Percentiles rank a stretch among this genome's conserved stretches.
Conservation (phyloP, 2,797 vertebrate species). For the Glossophaga mutica region DNA sequence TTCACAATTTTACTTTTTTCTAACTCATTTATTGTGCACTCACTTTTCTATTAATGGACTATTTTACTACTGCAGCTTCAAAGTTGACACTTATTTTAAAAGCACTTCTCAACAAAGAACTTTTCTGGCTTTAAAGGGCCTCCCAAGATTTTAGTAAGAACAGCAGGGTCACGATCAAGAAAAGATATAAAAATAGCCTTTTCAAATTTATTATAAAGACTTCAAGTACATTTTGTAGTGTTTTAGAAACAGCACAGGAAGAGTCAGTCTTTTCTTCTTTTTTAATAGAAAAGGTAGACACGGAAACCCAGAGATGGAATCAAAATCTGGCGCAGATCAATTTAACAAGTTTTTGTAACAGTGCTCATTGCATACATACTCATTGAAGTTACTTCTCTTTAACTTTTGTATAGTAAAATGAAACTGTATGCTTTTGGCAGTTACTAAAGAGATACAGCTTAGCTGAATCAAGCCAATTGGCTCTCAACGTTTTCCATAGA, state of each 20-base stretch:
- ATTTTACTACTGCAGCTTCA: constrained; percentile 48
- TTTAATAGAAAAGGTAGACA: constrained; percentile 3
- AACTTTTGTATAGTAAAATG: not conserved
- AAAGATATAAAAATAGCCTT: constrained; percentile 60
- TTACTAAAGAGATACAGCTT: not conserved
- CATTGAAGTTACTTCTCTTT: not conserved
- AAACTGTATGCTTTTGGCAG: not conserved
- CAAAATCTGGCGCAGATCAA: constrained; percentile 19
- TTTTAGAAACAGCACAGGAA: constrained; percentile 55
- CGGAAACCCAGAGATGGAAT: constrained; percentile 30
- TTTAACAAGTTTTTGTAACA: not conserved
- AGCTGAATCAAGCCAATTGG: constrained; percentile 23
- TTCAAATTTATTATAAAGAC: constrained; percentile 62
- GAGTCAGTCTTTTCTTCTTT: not conserved
- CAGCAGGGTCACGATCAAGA: constrained; percentile 59
- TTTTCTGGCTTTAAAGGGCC: constrained; percentile 45
- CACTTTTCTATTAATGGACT: constrained; percentile 75
- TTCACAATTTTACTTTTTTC: constrained; percentile 67
- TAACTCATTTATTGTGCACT: constrained; percentile 75
- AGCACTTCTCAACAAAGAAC: constrained; percentile 50
- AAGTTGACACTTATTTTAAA: constrained; percentile 66
- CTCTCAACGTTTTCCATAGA: constrained; percentile 29
- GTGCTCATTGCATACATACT: not conserved
- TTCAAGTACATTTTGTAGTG: constrained; percentile 49
- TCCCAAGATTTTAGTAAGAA: constrained; percentile 72